These are phyloP conservation scores for Megastigmus dorsalis DNA, from an alignment of 2,888 invertebrate species.

Conservation along the genomic window DNA sequence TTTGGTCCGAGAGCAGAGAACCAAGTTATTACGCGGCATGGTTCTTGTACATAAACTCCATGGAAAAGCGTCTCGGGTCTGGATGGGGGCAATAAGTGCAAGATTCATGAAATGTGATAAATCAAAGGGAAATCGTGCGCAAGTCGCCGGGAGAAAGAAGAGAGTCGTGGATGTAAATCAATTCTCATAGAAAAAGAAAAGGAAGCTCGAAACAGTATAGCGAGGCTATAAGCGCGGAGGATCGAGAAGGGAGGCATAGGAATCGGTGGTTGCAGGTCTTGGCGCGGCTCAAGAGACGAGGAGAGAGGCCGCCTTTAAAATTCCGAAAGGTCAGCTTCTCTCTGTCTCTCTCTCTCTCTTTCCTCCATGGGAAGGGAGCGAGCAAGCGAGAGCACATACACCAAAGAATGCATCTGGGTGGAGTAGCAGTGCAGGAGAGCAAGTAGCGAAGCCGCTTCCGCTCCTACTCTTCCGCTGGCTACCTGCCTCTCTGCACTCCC, in stretches of 20 bases:
- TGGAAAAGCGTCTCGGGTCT: too few species aligned
- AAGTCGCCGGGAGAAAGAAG: background rate
- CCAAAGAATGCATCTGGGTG: slow-evolving; percentile 51
- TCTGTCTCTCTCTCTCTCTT: too few species aligned
- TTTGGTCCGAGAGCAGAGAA: too few species aligned
- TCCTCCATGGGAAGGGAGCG: background rate
- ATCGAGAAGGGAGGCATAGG: background rate
- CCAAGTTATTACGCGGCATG: too few species aligned
- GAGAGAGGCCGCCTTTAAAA: slow-evolving; percentile 37
- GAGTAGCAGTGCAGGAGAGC: slow-evolving; percentile 37
- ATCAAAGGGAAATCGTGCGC: background rate
- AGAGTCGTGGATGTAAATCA: background rate
- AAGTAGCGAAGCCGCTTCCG: slow-evolving; percentile 46
- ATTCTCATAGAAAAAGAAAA: too few species aligned
- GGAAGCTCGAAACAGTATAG: too few species aligned
- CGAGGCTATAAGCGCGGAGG: background rate
- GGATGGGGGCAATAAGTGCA: background rate
- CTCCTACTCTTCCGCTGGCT: slow-evolving; percentile 44
- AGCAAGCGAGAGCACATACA: background rate
- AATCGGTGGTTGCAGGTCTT: too few species aligned
- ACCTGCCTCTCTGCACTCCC: slow-evolving; percentile 9
- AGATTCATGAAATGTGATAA: background rate
- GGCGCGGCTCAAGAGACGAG: too few species aligned
- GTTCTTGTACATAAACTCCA: too few species aligned
- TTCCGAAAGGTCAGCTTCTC: slow-evolving; percentile 48